A percentile compares a stretch with the other conserved stretches of the same genome.
phyloP scores from a whole-genome alignment of 2,797 vertebrate species.

The Tiaroga cobitis region DNA sequence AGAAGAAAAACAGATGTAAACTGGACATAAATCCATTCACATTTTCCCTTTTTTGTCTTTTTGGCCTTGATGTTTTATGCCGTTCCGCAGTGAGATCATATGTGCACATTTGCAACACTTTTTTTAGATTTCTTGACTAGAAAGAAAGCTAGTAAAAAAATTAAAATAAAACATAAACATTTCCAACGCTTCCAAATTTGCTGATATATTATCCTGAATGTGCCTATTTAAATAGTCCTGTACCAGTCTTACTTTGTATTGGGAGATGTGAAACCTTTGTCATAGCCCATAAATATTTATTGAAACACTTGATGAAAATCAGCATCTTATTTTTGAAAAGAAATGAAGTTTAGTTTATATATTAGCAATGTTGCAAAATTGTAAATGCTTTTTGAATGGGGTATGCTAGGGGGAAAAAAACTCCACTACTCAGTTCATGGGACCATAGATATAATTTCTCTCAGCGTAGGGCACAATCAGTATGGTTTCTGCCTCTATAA shows the following conservation, averaged over 20 bases:
- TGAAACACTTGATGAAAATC: slow-evolving; percentile 20
- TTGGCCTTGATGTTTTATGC: slow-evolving; percentile 66
- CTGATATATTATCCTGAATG: slow-evolving; percentile 77
- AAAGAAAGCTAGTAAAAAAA: neutral
- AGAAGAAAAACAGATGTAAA: slow-evolving; percentile 50
- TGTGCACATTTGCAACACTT: slow-evolving; percentile 21
- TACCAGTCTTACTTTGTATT: slow-evolving; percentile 66
- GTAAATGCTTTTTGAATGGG: slow-evolving; percentile 13
- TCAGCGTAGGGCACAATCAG: slow-evolving; percentile 44
- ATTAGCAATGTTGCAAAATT: slow-evolving; percentile 29
- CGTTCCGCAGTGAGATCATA: neutral
- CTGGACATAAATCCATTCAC: slow-evolving; percentile 44
- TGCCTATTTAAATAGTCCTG: slow-evolving; percentile 78
- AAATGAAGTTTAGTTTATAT: slow-evolving; percentile 26
- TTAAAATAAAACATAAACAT: slow-evolving; percentile 37
- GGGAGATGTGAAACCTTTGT: slow-evolving; percentile 37
- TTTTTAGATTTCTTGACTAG: slow-evolving; percentile 25
- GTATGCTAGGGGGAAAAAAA: neutral
- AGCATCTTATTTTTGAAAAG: slow-evolving; percentile 34
- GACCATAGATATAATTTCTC: slow-evolving; percentile 20
- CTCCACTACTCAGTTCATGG: slow-evolving; percentile 13
- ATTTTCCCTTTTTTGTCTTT: slow-evolving; percentile 59
- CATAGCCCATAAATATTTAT: slow-evolving; percentile 12
- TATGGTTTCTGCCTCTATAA: slow-evolving; percentile 4
- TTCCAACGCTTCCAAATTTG: slow-evolving; percentile 76